Conservation (phyloP, 1,140 invertebrate genomes). For the Dendroctonus ponderosae region DNA sequence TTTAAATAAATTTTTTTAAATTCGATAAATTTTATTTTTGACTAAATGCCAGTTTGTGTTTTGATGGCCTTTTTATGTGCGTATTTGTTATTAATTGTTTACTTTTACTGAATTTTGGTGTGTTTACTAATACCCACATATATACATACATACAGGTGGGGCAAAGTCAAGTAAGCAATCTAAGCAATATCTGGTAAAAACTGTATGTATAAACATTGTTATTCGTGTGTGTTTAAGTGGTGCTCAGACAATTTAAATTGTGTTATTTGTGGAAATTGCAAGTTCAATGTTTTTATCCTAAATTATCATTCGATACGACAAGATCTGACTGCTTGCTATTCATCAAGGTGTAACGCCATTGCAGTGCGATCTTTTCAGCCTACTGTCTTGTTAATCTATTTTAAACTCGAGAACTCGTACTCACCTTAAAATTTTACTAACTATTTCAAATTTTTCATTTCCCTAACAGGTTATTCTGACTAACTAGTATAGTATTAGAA, state of each 20-base stretch:
- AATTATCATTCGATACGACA: slow-evolving; percentile 47
- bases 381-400: slow-evolving; percentile 24
- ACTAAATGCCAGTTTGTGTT: slow-evolving; percentile 47
- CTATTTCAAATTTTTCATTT: slow-evolving; percentile 6
- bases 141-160: slow-evolving; percentile 53
- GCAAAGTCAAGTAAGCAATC: slow-evolving; percentile 54
- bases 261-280: slow-evolving; percentile 52
- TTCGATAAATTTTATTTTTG: slow-evolving; percentile 40
- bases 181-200: slow-evolving; percentile 52
- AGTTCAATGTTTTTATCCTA: slow-evolving; percentile 51
- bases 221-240: slow-evolving; percentile 53
- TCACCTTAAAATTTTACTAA: slow-evolving; percentile 2
- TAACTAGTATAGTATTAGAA: too few species aligned
- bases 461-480: slow-evolving; percentile 27
- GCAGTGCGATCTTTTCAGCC: slow-evolving; percentile 32
- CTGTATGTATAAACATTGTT: slow-evolving; percentile 53
- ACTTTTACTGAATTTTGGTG: slow-evolving; percentile 37
- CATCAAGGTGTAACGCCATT: slow-evolving; percentile 21
- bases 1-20: slow-evolving; percentile 29
- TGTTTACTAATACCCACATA: slow-evolving; percentile 53
- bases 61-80: slow-evolving; percentile 47
- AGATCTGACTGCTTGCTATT: slow-evolving; percentile 48
- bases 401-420: slow-evolving; percentile 22
- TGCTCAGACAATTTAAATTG: slow-evolving; percentile 52
- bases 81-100: slow-evolving; percentile 32